Percentiles rank a stretch among this genome's conserved stretches.
Evolutionary conservation across 1,140 invertebrate species (phyloP).

Genomic region (Procambarus virginalis): DNA sequence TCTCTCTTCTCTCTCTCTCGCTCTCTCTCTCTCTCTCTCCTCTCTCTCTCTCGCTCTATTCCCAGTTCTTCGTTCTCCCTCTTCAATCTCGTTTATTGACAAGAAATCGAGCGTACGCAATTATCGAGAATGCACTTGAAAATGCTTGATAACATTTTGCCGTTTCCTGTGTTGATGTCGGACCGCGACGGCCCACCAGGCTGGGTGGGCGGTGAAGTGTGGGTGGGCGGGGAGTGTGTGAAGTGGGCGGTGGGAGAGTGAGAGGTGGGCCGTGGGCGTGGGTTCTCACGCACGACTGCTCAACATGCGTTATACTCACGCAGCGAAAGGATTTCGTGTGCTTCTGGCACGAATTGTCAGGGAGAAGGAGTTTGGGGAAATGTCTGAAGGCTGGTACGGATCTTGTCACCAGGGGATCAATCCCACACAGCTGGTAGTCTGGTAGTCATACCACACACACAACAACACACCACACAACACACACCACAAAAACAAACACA

Average conservation of each 20-base stretch:
- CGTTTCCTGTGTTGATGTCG: background rate
- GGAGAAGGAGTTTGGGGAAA: background rate
- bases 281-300: background rate
- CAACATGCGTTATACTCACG: background rate
- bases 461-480: background rate
- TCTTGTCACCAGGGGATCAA: background rate
- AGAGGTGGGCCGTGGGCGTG: background rate
- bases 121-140: background rate
- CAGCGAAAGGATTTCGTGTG: background rate
- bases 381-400: background rate
- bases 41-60: background rate
- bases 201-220: background rate
- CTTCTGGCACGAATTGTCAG: background rate
- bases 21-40: background rate
- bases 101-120: conserved; percentile 9
- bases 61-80: background rate
- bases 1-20: background rate
- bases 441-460: too few relatives aligned
- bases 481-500: background rate
- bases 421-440: background rate
- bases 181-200: background rate
- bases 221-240: too few relatives aligned
- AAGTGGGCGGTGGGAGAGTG: too few relatives aligned
- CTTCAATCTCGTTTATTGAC: conserved; percentile 1
- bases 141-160: conserved; percentile 16